A percentile compares a stretch with the other conserved stretches of the same genome.
phyloP scores from a whole-genome alignment of 1,140 invertebrate species.

The Megalonaias nervosa region DNA sequence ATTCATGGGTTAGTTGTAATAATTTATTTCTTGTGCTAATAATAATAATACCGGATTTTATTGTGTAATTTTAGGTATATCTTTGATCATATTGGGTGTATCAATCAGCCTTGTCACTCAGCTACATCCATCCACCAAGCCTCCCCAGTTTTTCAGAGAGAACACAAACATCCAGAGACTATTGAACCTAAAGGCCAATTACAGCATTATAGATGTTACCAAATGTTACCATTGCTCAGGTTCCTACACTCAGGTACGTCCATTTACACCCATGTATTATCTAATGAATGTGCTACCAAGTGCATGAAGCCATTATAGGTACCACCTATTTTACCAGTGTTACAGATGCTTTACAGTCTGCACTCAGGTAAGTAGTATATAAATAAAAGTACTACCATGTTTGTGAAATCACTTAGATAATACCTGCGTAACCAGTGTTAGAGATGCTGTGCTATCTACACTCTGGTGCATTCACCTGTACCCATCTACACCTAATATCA shows the following conservation, averaged over 20 bases:
- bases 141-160: constrained; percentile 60
- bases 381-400: no score
- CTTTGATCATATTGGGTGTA: constrained; percentile 42
- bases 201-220: constrained; percentile 53
- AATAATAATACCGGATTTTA: background rate
- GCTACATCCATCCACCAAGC: constrained; percentile 54
- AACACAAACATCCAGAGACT: constrained; percentile 63
- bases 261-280: no score
- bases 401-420: no score
- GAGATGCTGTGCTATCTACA: no score
- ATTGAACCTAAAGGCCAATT: constrained; percentile 63
- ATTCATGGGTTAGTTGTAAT: no score
- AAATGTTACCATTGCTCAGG: constrained; percentile 61
- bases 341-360: no score
- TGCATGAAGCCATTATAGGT: background rate
- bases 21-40: no score
- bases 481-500: no score
- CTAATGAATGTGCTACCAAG: constrained; percentile 24
- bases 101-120: constrained; percentile 50
- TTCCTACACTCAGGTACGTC: constrained; percentile 31
- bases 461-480: no score
- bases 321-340: no score
- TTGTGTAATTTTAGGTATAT: constrained; percentile 47
- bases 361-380: no score
- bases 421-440: no score